Base-by-base conservation (phyloP, 2,888 invertebrate genomes). In the Orchesella flavescens region DNA sequence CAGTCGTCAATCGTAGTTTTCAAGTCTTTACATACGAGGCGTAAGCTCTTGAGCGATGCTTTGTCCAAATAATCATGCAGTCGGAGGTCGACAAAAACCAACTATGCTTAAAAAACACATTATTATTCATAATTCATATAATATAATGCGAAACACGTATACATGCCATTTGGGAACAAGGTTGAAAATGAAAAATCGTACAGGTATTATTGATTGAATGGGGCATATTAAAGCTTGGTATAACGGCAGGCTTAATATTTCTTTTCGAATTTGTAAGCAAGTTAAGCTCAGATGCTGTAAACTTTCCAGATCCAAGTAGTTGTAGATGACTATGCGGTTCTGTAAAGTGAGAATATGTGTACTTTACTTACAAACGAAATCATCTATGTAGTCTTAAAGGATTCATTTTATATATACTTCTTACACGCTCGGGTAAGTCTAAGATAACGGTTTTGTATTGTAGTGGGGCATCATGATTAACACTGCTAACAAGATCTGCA, bases 1-100 rank as follows among this genome's bases (percentile, higher is more conserved):
- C 43, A 66, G 65, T 53, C 34, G 19, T 75, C 65, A 34, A 75
- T 75, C 2, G 57, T 76, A 43, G 68, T 76, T 68, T 76, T 63
- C 15, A 76, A 23, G 44, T n/a, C 23, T 15, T 21, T 68, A 17
- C 76, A 76, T 68, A 76, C 76, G 68, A 76, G 76, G 66, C 76
- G 66, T 44, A 76, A 19, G 10, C 17, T 21, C 1, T 24, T n/a
- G 34, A n/a, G 66, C n/a, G 43, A 21, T 10, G 19, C 12, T 57
- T n/a, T 10, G 44, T 76, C 76, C 57, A 76, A 65, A 34, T 76
- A 76, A 4, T 43, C 43, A 24, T 57, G n/a, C 21, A 76, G 21
- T 1, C 66, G 76, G 19, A 76, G 43, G 46, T 34, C 34, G 34
- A 34, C 34, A 7, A 34, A 34, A 7, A 34, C 7, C 34, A 34